Conservation (phyloP, 64 coral and sea anemone genomes). For the Astreopora myriophthalma region DNA sequence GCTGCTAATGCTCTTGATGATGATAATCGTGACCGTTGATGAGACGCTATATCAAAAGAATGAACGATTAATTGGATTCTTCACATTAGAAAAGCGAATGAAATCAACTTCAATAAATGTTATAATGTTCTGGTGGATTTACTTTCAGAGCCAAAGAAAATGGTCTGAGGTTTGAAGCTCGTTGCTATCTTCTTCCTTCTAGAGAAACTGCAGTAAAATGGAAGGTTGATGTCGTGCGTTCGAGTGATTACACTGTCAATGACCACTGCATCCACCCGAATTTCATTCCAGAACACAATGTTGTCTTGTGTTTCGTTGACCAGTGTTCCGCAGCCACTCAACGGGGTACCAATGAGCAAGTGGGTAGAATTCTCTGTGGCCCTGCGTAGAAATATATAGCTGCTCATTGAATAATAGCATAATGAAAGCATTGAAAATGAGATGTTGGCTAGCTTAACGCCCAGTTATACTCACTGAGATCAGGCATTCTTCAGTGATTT, state of each 20-base stretch:
- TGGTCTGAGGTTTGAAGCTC: neutral
- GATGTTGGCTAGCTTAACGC: too few relatives aligned
- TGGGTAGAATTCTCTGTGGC: slow-evolving; percentile 68
- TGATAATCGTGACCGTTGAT: too few relatives aligned
- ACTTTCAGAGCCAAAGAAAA: slow-evolving; percentile 9
- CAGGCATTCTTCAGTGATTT: too few relatives aligned
- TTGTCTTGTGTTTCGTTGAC: slow-evolving; percentile 57
- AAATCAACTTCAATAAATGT: neutral
- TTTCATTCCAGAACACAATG: slow-evolving; percentile 56
- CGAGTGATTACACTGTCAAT: slow-evolving; percentile 63
- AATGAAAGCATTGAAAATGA: too few relatives aligned
- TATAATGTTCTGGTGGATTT: neutral
- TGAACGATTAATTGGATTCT: too few relatives aligned
- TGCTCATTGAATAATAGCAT: neutral
- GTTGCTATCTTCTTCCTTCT: neutral
- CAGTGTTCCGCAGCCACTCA: slow-evolving; percentile 69
- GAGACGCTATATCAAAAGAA: too few relatives aligned
- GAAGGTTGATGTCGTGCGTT: slow-evolving; percentile 28
- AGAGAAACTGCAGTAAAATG: slow-evolving; percentile 75
- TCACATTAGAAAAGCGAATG: too few relatives aligned
- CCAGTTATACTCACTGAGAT: too few relatives aligned
- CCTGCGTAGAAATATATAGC: neutral
- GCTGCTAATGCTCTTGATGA: too few relatives aligned
- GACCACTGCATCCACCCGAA: slow-evolving; percentile 13
- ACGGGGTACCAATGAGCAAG: slow-evolving; percentile 43